Percentiles rank a stretch among this genome's conserved stretches.
Conservation (phyloP, 2,797 vertebrate genomes). For the Podarcis lilfordi region DNA sequence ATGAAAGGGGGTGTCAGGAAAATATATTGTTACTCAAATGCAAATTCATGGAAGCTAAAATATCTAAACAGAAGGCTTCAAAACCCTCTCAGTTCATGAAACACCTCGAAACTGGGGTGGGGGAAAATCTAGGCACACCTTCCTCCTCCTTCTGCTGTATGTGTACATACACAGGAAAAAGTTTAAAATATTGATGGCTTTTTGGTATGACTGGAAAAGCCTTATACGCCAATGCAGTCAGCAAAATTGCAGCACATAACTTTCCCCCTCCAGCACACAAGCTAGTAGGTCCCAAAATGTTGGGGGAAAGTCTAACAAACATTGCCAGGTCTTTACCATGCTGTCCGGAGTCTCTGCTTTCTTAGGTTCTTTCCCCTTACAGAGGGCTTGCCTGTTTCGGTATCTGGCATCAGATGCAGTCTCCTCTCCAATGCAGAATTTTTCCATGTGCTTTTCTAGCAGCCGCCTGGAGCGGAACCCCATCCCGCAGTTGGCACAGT, state of each 20-base stretch:
- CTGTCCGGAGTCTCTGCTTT: neutral
- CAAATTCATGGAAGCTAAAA: neutral
- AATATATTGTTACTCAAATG: neutral
- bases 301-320: neutral
- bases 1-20: neutral
- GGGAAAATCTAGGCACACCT: neutral
- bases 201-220: neutral
- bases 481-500: slow-evolving; percentile 24
- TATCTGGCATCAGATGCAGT: neutral
- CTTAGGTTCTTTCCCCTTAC: slow-evolving; percentile 7
- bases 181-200: neutral
- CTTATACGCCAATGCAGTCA: neutral
- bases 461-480: slow-evolving; percentile 16
- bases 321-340: neutral
- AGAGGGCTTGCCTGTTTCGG: neutral
- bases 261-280: neutral
- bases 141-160: neutral
- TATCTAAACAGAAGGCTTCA: neutral
- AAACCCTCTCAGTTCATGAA: neutral
- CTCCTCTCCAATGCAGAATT: slow-evolving; percentile 35
- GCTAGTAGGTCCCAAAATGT: neutral
- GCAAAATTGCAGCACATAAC: neutral
- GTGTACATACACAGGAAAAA: neutral
- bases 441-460: slow-evolving; percentile 30
- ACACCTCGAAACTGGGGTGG: too few species aligned